These are phyloP conservation scores for Uropetala carovei DNA, from an alignment of 2,888 invertebrate species.

Conservation along the genomic window DNA sequence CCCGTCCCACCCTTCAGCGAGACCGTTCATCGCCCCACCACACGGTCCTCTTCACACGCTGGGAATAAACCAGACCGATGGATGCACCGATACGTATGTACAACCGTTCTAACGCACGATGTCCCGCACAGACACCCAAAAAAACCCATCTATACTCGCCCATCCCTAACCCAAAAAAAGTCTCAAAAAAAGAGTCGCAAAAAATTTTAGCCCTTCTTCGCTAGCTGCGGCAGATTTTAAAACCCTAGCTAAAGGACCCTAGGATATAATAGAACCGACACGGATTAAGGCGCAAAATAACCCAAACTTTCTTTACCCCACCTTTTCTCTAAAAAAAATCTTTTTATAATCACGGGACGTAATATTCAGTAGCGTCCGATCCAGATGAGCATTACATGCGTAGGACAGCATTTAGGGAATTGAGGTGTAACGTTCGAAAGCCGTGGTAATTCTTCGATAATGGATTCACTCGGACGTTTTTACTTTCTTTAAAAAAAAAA, in stretches of 20 bases:
- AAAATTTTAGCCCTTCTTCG: background rate
- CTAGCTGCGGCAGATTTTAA: background rate
- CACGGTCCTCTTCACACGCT: background rate
- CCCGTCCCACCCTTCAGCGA: background rate
- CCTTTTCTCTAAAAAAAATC: constrained; percentile 1
- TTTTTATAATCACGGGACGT: background rate
- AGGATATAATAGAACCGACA: constrained; percentile 31
- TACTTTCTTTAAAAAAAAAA: background rate
- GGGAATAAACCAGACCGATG: background rate
- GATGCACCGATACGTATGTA: background rate
- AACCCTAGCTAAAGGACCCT: background rate
- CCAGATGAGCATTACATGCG: constrained; percentile 57
- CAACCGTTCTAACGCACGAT: background rate
- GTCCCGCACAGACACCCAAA: background rate
- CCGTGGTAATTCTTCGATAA: constrained; percentile 56
- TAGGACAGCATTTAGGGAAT: constrained; percentile 28
- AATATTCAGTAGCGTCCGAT: constrained; percentile 12
- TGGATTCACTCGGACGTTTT: constrained; percentile 42
- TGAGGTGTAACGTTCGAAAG: constrained; percentile 12
- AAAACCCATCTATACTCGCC: background rate
- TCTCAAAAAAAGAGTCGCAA: background rate
- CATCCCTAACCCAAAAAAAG: background rate
- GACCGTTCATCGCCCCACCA: background rate
- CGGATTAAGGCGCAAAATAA: constrained; percentile 58
- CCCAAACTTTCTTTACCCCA: background rate